phyloP scores from a whole-genome alignment of 2,113 vertebrate species.

The Pan paniscus region DNA sequence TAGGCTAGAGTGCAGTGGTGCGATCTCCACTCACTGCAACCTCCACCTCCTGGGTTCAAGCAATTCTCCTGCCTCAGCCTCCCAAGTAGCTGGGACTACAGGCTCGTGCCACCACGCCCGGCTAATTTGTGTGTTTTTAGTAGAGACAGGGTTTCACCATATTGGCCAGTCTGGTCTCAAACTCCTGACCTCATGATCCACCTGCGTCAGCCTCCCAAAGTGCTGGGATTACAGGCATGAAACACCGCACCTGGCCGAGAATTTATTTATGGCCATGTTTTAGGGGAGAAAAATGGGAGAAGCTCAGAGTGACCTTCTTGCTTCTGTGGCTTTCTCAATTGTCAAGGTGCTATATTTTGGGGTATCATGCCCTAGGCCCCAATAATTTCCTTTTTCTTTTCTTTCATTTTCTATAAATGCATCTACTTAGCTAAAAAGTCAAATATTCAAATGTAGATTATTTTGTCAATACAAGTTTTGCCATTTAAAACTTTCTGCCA shows the following conservation, averaged over 20 bases:
- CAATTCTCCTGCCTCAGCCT: too few species aligned
- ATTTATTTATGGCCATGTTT: background rate
- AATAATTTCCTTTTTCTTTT: background rate
- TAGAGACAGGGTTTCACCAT: too few species aligned
- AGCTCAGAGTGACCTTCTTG: background rate
- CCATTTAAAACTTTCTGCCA: background rate
- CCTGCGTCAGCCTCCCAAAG: too few species aligned
- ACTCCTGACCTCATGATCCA: too few species aligned
- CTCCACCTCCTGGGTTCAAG: too few species aligned
- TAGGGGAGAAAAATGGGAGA: background rate
- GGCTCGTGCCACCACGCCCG: rapidly evolving
- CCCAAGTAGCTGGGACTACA: too few species aligned
- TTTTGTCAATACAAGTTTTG: background rate
- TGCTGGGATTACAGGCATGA: too few species aligned
- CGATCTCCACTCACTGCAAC: too few species aligned
- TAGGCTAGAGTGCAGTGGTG: too few species aligned
- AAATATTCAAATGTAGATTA: slow-evolving; percentile 20
- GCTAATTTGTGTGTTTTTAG: too few species aligned
- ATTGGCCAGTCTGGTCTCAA: too few species aligned
- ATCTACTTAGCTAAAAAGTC: background rate
- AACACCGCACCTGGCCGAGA: too few species aligned
- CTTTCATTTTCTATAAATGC: background rate
- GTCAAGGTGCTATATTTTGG: background rate
- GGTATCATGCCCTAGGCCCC: background rate
- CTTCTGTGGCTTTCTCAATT: background rate